Evolutionary conservation across 2,888 invertebrate genomes (phyloP).

Genomic region (Brachyopa scutellaris): DNA sequence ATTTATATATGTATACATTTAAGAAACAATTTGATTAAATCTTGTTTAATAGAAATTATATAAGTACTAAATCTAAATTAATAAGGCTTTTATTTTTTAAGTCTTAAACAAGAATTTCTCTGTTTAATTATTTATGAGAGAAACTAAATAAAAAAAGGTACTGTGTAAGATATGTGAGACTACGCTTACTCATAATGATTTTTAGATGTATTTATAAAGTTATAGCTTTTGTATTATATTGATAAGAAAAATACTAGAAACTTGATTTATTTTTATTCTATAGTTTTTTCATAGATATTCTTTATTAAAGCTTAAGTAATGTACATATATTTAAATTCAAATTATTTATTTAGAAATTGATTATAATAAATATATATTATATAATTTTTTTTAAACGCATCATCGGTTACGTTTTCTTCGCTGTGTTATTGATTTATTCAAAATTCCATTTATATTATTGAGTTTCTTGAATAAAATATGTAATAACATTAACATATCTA

Average conservation of each 20-base stretch:
- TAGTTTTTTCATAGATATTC: neutral
- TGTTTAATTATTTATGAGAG: constrained; percentile 8
- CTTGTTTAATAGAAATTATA: constrained; percentile 5
- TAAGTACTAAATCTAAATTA: constrained; percentile 14
- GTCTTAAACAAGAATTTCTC: constrained; percentile 1
- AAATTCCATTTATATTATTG: neutral
- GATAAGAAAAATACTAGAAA: constrained; percentile 34
- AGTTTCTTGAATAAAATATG: neutral
- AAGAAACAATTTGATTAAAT: constrained; percentile 33
- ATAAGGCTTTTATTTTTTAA: constrained; percentile 38
- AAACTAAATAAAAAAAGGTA: constrained; percentile 15
- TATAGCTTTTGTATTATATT: constrained; percentile 6
- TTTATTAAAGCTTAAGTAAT: constrained; percentile 40
- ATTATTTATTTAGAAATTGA: neutral
- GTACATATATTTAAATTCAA: neutral
- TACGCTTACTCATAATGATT: constrained; percentile 32
- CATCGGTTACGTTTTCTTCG: neutral
- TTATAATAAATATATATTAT: neutral
- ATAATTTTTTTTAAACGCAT: too few species aligned
- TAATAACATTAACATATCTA: constrained; percentile 1
- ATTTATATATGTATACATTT: constrained; percentile 6
- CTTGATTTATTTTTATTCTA: neutral
- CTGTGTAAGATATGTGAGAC: constrained; percentile 49
- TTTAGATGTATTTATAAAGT: constrained; percentile 13
- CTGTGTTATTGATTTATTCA: constrained; percentile 2